phyloP scores from a whole-genome alignment of 2,797 vertebrate genomes.

The Macrochelys suwanniensis region DNA sequence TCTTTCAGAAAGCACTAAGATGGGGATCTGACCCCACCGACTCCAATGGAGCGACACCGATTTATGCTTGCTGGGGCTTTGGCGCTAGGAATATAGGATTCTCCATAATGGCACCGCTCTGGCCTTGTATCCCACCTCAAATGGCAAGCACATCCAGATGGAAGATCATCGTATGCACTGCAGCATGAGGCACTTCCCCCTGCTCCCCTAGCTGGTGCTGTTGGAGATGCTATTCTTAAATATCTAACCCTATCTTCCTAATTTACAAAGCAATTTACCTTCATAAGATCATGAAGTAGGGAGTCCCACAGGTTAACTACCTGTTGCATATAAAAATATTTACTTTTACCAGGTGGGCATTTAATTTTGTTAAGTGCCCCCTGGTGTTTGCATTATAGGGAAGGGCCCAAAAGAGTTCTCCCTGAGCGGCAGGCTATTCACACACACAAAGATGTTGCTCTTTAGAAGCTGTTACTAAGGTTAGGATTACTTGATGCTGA shows the following conservation, averaged over 20 bases:
- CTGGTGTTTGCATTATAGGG: not conserved
- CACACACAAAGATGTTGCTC: not conserved
- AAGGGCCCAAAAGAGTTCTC: not conserved
- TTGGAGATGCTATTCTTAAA: too few relatives aligned
- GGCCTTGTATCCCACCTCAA: not conserved
- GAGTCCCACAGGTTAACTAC: not conserved
- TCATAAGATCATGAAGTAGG: not conserved
- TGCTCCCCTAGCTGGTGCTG: too few relatives aligned
- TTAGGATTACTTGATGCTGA: constrained; percentile 92
- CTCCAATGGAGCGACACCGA: not conserved
- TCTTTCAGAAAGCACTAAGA: not conserved
- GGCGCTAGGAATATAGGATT: not conserved
- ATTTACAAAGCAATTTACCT: not conserved
- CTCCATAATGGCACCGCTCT: not conserved
- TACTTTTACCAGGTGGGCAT: not conserved
- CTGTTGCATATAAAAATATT: not conserved
- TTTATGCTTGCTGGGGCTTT: not conserved
- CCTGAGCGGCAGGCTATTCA: not conserved
- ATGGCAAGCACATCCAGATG: not conserved
- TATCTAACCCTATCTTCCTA: not conserved
- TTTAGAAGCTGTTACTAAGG: not conserved
- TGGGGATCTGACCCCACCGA: not conserved
- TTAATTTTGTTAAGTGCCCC: not conserved
- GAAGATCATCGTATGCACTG: too few relatives aligned
- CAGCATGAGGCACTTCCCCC: too few relatives aligned